A percentile compares a stretch with the other conserved stretches of the same genome.
Conservation (phyloP, 2,113 vertebrate genomes). For the Podiceps cristatus region DNA sequence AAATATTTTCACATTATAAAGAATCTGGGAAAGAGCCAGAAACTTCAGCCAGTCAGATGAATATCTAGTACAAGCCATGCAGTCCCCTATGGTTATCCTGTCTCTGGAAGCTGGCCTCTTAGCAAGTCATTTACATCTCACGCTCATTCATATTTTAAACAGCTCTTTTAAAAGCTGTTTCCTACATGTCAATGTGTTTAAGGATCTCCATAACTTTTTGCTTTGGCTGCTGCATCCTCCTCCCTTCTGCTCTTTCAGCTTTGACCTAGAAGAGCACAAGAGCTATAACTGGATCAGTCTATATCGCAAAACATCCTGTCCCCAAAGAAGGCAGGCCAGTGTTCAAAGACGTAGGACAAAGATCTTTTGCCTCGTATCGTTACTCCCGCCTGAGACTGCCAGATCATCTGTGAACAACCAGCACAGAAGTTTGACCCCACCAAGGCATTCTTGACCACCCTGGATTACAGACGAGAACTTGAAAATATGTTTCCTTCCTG, state of each 20-base stretch:
- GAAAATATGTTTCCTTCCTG: slow-evolving; percentile 55
- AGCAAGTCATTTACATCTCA: slow-evolving; percentile 9
- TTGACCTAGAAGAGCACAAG: neutral
- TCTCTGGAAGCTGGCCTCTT: slow-evolving; percentile 6
- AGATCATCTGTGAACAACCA: slow-evolving; percentile 17
- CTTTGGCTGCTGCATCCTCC: neutral
- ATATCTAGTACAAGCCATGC: neutral
- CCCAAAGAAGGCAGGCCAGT: slow-evolving; percentile 14
- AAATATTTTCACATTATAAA: slow-evolving; percentile 54
- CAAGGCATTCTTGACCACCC: slow-evolving; percentile 6
- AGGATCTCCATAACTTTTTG: neutral
- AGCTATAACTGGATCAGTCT: neutral
- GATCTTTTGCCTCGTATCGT: neutral
- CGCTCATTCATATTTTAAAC: slow-evolving; percentile 43
- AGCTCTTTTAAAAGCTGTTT: slow-evolving; percentile 35
- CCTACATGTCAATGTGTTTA: slow-evolving; percentile 20
- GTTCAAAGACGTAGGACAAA: slow-evolving; percentile 15
- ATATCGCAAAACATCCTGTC: slow-evolving; percentile 17
- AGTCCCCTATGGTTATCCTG: neutral
- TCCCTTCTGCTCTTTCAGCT: neutral
- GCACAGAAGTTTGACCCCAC: neutral
- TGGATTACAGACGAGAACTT: neutral
- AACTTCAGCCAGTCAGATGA: neutral
- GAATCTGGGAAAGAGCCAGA: slow-evolving; percentile 9
- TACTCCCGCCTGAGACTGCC: neutral